Base-by-base conservation (phyloP, 2,797 vertebrate genomes). In the Odontamblyopus lacepedii region DNA sequence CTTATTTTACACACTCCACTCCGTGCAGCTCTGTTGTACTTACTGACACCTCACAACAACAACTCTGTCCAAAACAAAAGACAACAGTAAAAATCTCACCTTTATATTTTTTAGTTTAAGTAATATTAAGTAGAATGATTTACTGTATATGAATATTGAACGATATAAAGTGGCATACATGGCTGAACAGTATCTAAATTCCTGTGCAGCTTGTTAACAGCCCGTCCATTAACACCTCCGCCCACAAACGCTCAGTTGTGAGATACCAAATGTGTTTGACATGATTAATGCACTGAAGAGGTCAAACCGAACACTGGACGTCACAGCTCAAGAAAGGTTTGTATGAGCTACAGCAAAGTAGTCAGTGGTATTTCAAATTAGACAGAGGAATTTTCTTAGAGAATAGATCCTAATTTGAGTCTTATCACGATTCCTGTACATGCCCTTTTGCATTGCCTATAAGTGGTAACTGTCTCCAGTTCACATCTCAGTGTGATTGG, bases 21-120 rank as follows among this genome's bases (percentile, higher is more conserved):
- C 86, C 85, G 73, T 92, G 90, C 91, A 90, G 80, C 63, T 81
- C 78, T 48, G 76, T 85, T 27, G 81, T 94, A 93, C 95, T 95
- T 92, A 93, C 94, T 91, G 94, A 94, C 87, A 93, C 91, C 91
- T 94, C 95, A 92, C 92, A 94, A 93, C 92, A 93, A 91, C 90
- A 87, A 81, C 78, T 92, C 75, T 87, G 93, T 88, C 82, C 84
- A 85, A 84, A 87, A 86, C 80, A 89, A 86, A 87, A 85, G 68
- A 89, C 44, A 86, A 64, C 29, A 74, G 77, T 76, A 7, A 85
- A 73, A 80, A 44, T 41, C 75, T 79, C 75, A 27, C 4, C 56
- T 48, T 15, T 15, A 48, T 48, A 15, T 12, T 15, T 48, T 48
- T 15, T 15, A 27, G 8, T 26, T 57, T 4, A 9, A 57, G 55